A percentile compares a stretch with the other conserved stretches of the same genome.
Conservation (phyloP, 2,113 vertebrate species). For the Dasyurus viverrinus region DNA sequence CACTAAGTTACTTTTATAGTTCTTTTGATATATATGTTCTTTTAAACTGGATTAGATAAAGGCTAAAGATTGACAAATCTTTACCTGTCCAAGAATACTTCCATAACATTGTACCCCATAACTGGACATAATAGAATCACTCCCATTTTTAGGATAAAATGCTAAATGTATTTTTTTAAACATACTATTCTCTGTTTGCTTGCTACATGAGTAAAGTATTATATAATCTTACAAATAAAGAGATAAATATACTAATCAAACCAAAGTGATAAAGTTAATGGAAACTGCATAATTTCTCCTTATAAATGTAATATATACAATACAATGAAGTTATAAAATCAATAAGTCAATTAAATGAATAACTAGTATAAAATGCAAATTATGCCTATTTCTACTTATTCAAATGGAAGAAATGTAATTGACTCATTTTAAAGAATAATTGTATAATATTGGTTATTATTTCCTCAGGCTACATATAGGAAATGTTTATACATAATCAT, state of each 20-base stretch:
- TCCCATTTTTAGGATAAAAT: neutral
- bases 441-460: neutral
- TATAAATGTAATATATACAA: neutral
- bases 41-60: neutral
- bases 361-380: neutral
- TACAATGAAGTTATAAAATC: neutral
- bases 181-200: neutral
- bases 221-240: neutral
- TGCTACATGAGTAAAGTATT: neutral
- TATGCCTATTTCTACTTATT: neutral
- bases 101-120: neutral
- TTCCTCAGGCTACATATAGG: neutral
- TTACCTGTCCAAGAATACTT: neutral
- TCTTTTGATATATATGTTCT: neutral
- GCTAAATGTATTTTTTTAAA: constrained; percentile 21
- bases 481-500: neutral
- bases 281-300: neutral
- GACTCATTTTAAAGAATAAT: neutral
- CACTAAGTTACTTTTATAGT: neutral
- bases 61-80: neutral
- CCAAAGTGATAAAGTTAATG: neutral
- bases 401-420: neutral
- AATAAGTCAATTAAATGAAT: neutral
- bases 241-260: neutral
- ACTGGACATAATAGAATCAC: neutral